Evolutionary conservation across 2,797 vertebrate genomes (phyloP).

Genomic region (Malurus splendens): DNA sequence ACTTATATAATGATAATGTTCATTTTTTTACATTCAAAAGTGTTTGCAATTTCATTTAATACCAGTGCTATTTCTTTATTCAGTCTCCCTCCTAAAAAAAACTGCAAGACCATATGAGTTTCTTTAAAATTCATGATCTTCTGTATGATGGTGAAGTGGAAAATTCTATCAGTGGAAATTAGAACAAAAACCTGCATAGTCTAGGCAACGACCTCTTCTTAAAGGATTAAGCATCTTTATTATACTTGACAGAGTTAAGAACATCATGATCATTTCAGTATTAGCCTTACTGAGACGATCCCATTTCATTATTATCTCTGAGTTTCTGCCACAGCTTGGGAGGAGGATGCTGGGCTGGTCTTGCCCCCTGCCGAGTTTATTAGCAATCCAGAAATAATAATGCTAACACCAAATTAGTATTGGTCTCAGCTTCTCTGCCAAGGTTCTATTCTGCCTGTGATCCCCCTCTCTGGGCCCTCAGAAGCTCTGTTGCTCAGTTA

Average conservation of each 20-base stretch:
- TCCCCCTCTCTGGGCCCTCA: neutral
- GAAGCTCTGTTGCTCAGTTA: neutral
- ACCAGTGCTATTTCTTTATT: neutral
- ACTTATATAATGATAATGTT: neutral
- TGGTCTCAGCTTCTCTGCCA: neutral
- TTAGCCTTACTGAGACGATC: neutral
- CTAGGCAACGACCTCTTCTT: neutral
- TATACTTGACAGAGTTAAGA: slow-evolving; percentile 7
- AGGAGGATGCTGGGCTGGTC: neutral
- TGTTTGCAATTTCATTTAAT: neutral
- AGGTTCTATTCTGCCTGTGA: neutral
- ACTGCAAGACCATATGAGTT: neutral
- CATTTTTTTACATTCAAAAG: neutral
- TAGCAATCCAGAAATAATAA: slow-evolving; percentile 18
- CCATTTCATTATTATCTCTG: neutral
- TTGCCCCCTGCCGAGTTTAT: neutral
- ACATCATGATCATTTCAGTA: neutral
- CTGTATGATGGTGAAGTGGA: neutral
- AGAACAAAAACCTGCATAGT: neutral
- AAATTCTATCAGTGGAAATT: neutral
- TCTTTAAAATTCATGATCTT: neutral
- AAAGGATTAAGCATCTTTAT: neutral
- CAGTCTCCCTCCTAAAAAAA: neutral
- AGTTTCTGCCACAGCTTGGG: neutral
- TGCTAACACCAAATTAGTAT: neutral